These are phyloP conservation scores for Lutraria lutraria DNA, from an alignment of 2,888 invertebrate species.

Conservation along the genomic window DNA sequence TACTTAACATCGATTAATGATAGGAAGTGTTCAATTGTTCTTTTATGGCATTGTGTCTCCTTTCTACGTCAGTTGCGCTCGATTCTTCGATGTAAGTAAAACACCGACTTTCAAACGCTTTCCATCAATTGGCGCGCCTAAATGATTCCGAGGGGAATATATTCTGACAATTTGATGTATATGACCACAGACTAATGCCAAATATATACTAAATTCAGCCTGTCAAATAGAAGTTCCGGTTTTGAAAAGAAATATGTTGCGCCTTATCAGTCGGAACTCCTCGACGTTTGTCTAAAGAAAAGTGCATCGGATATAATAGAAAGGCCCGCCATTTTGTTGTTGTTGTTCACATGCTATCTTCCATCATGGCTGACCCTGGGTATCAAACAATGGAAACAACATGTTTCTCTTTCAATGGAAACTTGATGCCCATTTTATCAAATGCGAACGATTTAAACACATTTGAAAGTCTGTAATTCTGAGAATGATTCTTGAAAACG, in stretches of 20 bases:
- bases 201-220: not conserved
- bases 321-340: no score
- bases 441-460: no score
- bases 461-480: no score
- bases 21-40: not conserved
- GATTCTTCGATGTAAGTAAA: not conserved
- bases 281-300: no score
- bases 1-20: not conserved
- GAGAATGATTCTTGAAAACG: no score
- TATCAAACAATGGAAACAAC: no score
- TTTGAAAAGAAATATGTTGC: not conserved
- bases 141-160: not conserved
- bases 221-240: not conserved
- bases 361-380: no score
- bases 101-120: not conserved
- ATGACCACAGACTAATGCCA: not conserved
- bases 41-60: not conserved
- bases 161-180: constrained; percentile 34
- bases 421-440: no score
- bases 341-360: no score
- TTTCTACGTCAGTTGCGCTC: not conserved
- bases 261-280: no score
- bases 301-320: no score
- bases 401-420: no score
- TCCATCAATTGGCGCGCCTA: not conserved